Conservation (phyloP, 2,113 vertebrate genomes). For the Nerophis lumbriciformis region DNA sequence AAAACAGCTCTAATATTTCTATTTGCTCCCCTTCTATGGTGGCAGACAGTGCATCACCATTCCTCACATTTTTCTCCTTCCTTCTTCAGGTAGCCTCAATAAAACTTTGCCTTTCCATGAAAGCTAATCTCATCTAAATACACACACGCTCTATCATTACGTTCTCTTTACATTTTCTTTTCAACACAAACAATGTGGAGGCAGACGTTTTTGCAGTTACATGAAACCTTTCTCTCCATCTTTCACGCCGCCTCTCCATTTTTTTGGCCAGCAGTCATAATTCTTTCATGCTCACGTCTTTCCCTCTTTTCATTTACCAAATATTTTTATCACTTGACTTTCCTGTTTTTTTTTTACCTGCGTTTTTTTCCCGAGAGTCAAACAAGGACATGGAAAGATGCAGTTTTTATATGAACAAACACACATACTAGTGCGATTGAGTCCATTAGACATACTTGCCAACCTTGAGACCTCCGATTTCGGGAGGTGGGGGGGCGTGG, state of each 20-base stretch:
- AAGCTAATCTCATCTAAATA: slow-evolving; percentile 56
- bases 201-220: no score
- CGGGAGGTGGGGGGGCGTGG: no score
- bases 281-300: slow-evolving; percentile 11
- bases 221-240: no score
- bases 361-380: slow-evolving; percentile 24
- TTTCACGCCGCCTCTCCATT: slow-evolving; percentile 8
- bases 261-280: neutral
- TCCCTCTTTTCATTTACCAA: no score
- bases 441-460: slow-evolving; percentile 17
- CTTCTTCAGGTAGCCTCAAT: slow-evolving; percentile 54
- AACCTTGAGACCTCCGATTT: no score
- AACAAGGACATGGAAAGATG: slow-evolving; percentile 6
- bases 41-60: slow-evolving; percentile 27
- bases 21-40: slow-evolving; percentile 17
- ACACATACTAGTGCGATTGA: slow-evolving; percentile 12
- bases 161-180: no score
- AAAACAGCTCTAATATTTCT: neutral
- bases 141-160: slow-evolving; percentile 10
- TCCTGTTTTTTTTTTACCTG: neutral
- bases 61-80: slow-evolving; percentile 57
- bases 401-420: neutral
- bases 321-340: neutral
- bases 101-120: slow-evolving; percentile 34
- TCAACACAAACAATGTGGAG: no score